These are phyloP conservation scores for Cydia amplana DNA, from an alignment of 1,140 invertebrate species.

Conservation along the genomic window DNA sequence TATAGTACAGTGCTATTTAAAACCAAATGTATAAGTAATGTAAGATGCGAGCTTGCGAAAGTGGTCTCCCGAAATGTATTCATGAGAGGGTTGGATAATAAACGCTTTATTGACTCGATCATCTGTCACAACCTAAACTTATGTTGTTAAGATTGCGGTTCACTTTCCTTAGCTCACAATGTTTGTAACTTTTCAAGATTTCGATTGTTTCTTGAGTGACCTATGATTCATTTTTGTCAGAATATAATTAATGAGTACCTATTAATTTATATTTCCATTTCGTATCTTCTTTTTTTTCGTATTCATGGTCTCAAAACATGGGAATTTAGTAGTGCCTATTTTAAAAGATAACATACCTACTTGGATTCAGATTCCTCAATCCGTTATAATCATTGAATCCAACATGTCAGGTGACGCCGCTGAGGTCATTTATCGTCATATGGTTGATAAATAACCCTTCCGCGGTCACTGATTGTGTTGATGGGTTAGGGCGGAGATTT, in stretches of 20 bases:
- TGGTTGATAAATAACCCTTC: background rate
- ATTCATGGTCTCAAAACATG: too few species aligned
- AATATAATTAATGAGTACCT: too few species aligned
- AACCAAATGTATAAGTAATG: background rate
- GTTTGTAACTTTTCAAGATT: background rate
- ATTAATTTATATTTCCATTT: too few species aligned
- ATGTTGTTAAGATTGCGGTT: conserved; percentile 9
- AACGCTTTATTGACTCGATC: conserved; percentile 67
- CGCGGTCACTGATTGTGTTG: background rate
- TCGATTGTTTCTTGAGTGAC: too few species aligned
- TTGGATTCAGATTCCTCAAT: background rate
- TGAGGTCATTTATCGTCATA: conserved; percentile 6
- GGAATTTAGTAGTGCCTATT: too few species aligned
- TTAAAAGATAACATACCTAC: background rate
- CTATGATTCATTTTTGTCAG: too few species aligned
- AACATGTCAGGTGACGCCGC: background rate
- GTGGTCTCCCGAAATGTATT: conserved; percentile 45
- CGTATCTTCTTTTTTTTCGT: too few species aligned
- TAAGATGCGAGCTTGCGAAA: background rate
- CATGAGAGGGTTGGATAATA: conserved; percentile 60
- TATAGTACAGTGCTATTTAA: background rate
- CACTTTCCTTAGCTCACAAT: background rate
- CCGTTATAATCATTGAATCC: background rate
- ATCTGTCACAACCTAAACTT: conserved; percentile 34
- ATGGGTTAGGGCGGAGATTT: background rate